Base-by-base conservation (phyloP, 2,797 vertebrate species). In the Trichosurus vulpecula region DNA sequence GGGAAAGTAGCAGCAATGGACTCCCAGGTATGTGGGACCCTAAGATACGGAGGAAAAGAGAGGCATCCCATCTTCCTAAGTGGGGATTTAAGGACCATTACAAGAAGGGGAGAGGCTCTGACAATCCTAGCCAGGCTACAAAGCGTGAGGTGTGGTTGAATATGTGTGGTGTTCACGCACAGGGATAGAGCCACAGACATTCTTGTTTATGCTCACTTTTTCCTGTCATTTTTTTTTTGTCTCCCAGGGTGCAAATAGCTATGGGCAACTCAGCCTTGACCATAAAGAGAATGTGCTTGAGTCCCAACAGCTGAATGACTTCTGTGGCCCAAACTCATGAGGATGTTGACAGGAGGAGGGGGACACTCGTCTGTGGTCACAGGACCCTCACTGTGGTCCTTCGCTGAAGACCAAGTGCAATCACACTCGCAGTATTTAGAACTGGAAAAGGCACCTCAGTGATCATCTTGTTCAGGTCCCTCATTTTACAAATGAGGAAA, bases 201-300 rank as follows among this genome's bases (percentile, higher is more conserved):
- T 16, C 52, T 53, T 27, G 47, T 0, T 41, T 61, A 31, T 30
- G 54, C 10, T 66, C 31, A 16, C 31, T 30, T n/a, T n/a, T 94
- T 90, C 90, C 94, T 56, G 66, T 74, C 54, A 11, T 87, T 91
- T 54, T 8, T 47, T 11, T 97, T 98, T 91, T 94, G 13, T 98
- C 96, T 96, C 27, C 27, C 98, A 99, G 99, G 99, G 99, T 95
- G 99, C 99, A 47, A 99, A 99, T 98, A 99, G 99, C 98, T 99
- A 99, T 53, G 99, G 99, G 41, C 99, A 99, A 89, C 99, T 99
- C 97, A 99, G 99, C 41, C 99, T 99, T 96, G 99, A 99, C 87
- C 98, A 99, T 98, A 98, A 96, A 93, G 99, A 99, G 95, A 99
- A 99, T 98, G 98, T 98, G 93, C 74, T 98, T 11, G 94, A 97